Evolutionary conservation across 2,888 invertebrate genomes (phyloP).

Genomic region (Lymantria monacha): DNA sequence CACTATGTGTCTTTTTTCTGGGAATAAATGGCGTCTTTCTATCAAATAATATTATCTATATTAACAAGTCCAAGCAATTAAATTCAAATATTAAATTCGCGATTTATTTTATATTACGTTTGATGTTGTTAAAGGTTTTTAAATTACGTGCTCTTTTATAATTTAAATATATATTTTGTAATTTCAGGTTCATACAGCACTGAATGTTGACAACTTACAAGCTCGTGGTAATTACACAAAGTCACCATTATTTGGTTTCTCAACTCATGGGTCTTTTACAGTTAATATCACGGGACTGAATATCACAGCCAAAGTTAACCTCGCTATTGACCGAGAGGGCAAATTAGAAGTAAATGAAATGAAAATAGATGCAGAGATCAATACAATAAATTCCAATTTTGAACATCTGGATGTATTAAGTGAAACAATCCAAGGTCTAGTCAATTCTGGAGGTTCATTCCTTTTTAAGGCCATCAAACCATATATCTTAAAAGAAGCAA

Average conservation of each 20-base stretch:
- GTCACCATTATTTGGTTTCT: constrained; percentile 84
- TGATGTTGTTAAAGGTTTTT: too few relatives aligned
- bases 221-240: constrained; percentile 90
- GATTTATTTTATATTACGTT: background rate
- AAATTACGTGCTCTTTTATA: too few relatives aligned
- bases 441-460: constrained; percentile 91
- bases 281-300: constrained; percentile 88
- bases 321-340: constrained; percentile 89
- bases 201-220: constrained; percentile 86
- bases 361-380: constrained; percentile 89
- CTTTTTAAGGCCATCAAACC: constrained; percentile 95
- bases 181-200: constrained; percentile 85
- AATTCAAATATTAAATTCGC: too few relatives aligned
- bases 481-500: constrained; percentile 89
- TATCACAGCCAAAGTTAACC: constrained; percentile 85
- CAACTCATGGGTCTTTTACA: constrained; percentile 88
- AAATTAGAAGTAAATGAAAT: constrained; percentile 89
- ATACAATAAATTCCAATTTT: constrained; percentile 89
- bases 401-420: constrained; percentile 91
- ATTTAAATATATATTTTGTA: too few relatives aligned
- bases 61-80: too few relatives aligned
- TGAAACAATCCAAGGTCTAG: constrained; percentile 85
- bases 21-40: too few relatives aligned
- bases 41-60: too few relatives aligned
- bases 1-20: too few relatives aligned